Evolutionary conservation across 2,113 vertebrate genomes (phyloP).

Genomic region (Passer montanus): DNA sequence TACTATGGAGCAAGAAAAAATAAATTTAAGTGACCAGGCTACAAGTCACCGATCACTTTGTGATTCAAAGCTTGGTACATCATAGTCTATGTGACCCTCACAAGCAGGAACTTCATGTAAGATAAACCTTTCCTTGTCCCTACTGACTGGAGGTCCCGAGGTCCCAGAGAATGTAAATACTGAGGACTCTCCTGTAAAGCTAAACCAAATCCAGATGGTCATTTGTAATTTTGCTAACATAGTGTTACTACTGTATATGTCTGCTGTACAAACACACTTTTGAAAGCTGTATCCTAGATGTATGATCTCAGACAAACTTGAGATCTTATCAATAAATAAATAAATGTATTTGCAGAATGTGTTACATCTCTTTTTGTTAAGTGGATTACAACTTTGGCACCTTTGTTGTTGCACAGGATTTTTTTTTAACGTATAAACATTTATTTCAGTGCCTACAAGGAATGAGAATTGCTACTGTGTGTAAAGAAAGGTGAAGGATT

Average conservation of each 20-base stretch:
- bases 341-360: conserved; percentile 17
- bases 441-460: neutral
- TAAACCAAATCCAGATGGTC: neutral
- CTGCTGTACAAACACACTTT: neutral
- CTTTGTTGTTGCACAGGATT: neutral
- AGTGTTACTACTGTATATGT: neutral
- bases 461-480: neutral
- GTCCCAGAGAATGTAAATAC: neutral
- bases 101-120: neutral
- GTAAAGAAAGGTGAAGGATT: neutral
- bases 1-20: neutral
- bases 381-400: neutral
- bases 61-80: neutral
- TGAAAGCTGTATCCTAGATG: neutral
- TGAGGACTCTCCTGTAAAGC: neutral
- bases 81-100: neutral
- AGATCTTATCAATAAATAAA: conserved; percentile 32
- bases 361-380: neutral
- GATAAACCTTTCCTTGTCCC: neutral
- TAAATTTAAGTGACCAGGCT: neutral
- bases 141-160: neutral
- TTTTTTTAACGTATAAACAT: neutral
- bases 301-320: neutral
- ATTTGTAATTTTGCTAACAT: neutral
- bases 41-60: neutral